Evolutionary conservation across 2,888 invertebrate genomes (phyloP).

Genomic region (Spilosoma lubricipeda): DNA sequence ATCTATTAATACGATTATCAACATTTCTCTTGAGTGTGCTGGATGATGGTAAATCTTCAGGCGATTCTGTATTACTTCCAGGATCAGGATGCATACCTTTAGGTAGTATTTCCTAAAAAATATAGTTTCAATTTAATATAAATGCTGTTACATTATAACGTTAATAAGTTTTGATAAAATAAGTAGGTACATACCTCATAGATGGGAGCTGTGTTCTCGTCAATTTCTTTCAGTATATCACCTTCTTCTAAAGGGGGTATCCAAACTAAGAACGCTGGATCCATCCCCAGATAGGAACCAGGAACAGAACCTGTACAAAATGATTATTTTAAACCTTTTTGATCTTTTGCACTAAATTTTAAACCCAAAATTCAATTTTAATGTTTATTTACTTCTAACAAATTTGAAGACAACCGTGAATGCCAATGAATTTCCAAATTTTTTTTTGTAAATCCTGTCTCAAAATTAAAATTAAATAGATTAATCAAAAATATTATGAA

Average conservation of each 20-base stretch:
- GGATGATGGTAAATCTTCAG: slow-evolving; percentile 85
- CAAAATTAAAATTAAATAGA: background rate
- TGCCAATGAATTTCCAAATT: no score
- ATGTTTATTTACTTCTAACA: background rate
- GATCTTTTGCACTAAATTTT: background rate
- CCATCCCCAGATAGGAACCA: slow-evolving; percentile 95
- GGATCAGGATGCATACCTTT: slow-evolving; percentile 83
- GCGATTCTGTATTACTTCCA: slow-evolving; percentile 89
- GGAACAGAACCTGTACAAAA: slow-evolving; percentile 89
- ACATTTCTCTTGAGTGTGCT: slow-evolving; percentile 70
- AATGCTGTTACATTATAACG: background rate
- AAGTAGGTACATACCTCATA: slow-evolving; percentile 69
- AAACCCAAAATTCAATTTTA: background rate
- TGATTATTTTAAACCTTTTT: background rate
- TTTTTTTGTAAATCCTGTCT: background rate
- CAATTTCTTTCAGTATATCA: slow-evolving; percentile 88
- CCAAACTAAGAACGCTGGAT: slow-evolving; percentile 95
- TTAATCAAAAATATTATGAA: slow-evolving; percentile 1
- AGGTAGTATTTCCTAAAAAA: slow-evolving; percentile 82
- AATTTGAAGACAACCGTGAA: background rate
- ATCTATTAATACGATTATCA: slow-evolving; percentile 67
- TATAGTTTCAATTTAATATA: background rate
- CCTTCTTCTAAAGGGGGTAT: slow-evolving; percentile 93
- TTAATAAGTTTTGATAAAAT: background rate
- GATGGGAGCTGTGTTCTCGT: slow-evolving; percentile 78